Evolutionary conservation across 2,888 invertebrate species (phyloP).

Genomic region (Trissonchulus latispiculum): DNA sequence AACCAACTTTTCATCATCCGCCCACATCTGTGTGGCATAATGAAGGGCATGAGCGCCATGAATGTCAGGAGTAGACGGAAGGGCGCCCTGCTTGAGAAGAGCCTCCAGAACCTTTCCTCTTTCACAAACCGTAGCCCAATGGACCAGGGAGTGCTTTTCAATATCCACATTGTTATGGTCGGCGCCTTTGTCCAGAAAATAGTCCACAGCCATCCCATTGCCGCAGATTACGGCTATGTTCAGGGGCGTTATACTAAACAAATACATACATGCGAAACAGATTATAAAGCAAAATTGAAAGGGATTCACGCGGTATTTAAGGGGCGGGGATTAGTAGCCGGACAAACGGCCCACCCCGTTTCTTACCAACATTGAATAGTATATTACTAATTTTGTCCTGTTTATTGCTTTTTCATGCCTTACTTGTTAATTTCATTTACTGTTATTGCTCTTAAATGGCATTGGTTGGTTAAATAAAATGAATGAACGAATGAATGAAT

Average conservation of each 20-base stretch:
- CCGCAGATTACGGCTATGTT: conserved; percentile 91
- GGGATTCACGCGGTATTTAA: no score
- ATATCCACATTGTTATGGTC: conserved; percentile 80
- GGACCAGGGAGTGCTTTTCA: conserved; percentile 86
- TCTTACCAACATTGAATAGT: no score
- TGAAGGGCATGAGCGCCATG: conserved; percentile 92
- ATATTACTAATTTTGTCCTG: no score
- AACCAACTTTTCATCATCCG: conserved; percentile 20
- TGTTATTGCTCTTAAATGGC: no score
- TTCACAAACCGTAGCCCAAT: conserved; percentile 76
- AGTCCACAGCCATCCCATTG: conserved; percentile 70
- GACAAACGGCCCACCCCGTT: no score
- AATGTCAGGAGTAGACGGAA: conserved; percentile 74
- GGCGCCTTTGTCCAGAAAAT: conserved; percentile 73
- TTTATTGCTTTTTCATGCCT: no score
- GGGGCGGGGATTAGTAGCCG: no score
- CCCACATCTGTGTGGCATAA: conserved; percentile 95
- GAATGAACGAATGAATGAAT: no score
- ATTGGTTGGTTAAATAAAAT: no score
- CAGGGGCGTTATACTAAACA: conserved; percentile 67
- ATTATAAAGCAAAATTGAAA: no score
- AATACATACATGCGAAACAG: no score
- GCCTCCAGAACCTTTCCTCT: conserved; percentile 49
- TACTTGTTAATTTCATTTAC: no score
- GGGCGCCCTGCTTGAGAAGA: conserved; percentile 68